Percentiles rank a stretch among this genome's conserved stretches.
Evolutionary conservation across 2,113 vertebrate species (phyloP).

Genomic region (Raja brachyura): DNA sequence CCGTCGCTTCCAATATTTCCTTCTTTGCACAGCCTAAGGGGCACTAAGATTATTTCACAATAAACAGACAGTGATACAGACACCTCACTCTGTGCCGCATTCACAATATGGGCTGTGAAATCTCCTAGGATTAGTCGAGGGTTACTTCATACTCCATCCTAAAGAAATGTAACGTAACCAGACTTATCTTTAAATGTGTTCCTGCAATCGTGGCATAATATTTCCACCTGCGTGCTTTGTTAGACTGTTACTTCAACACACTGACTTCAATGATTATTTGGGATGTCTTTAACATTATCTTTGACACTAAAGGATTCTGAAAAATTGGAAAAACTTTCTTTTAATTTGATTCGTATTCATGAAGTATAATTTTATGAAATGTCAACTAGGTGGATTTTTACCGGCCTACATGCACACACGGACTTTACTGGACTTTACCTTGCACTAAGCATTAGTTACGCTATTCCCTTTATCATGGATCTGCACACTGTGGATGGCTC

Average conservation of each 20-base stretch:
- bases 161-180: neutral
- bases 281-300: neutral
- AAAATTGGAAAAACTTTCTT: neutral
- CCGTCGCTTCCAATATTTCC: neutral
- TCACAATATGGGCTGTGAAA: neutral
- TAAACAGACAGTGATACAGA: neutral
- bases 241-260: neutral
- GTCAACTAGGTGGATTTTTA: neutral
- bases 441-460: no score
- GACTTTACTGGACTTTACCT: no score
- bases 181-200: neutral
- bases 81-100: neutral
- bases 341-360: neutral
- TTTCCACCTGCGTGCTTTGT: neutral
- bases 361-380: neutral
- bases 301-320: neutral
- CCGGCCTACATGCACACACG: no score
- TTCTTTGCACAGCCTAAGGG: constrained; percentile 1
- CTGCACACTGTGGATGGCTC: no score
- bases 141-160: neutral
- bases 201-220: neutral
- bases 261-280: neutral
- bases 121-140: neutral
- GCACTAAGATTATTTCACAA: constrained; percentile 26
- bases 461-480: no score